Conservation (phyloP, 2,888 invertebrate species). For the Sinelater perroti region DNA sequence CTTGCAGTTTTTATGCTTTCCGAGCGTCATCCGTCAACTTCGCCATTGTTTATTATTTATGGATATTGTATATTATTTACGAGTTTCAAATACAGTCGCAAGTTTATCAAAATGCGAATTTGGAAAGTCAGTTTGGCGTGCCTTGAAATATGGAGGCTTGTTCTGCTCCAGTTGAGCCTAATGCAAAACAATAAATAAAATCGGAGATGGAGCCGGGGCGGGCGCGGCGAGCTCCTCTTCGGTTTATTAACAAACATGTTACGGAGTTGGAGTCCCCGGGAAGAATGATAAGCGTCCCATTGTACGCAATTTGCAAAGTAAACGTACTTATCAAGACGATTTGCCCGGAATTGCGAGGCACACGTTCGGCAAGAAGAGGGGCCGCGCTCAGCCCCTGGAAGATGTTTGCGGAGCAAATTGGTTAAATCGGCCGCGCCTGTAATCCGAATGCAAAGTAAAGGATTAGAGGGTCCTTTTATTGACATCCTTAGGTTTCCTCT, state of each 20-base stretch:
- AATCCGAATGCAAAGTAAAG: slow-evolving; percentile 58
- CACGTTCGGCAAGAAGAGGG: slow-evolving; percentile 26
- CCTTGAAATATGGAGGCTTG: too few relatives aligned
- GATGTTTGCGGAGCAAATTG: slow-evolving; percentile 58
- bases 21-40: too few relatives aligned
- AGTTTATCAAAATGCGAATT: too few relatives aligned
- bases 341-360: slow-evolving; percentile 36
- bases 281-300: slow-evolving; percentile 38
- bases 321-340: slow-evolving; percentile 41
- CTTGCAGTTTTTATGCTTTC: too few relatives aligned
- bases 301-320: slow-evolving; percentile 39
- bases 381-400: slow-evolving; percentile 34
- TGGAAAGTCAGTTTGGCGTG: too few relatives aligned
- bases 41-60: too few relatives aligned
- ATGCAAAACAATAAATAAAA: not conserved
- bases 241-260: slow-evolving; percentile 31
- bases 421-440: slow-evolving; percentile 58
- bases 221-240: slow-evolving; percentile 13
- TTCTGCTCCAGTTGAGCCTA: too few relatives aligned
- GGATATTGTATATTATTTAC: too few relatives aligned
- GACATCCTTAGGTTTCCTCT: slow-evolving; percentile 47
- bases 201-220: not conserved
- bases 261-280: slow-evolving; percentile 17
- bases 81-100: too few relatives aligned
- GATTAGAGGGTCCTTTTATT: slow-evolving; percentile 55